Evolutionary conservation across 2,888 invertebrate species (phyloP).

Genomic region (Drosophila atroscutellata): DNA sequence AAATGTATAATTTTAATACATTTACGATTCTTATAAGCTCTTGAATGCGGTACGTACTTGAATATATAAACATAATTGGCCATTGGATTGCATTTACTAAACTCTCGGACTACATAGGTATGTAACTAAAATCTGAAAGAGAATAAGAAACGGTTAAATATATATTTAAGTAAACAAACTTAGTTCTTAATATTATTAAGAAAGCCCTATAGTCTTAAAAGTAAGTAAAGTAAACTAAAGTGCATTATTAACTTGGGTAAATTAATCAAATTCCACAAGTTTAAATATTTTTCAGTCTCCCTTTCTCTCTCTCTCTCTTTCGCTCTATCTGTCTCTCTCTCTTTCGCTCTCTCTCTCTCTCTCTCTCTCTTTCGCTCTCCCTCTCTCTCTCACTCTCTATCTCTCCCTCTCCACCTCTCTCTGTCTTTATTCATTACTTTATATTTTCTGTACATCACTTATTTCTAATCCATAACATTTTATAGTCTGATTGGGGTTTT

Average conservation of each 20-base stretch:
- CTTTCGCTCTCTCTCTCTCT: not conserved
- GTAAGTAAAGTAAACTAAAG: too few species aligned
- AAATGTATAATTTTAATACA: constrained; percentile 5
- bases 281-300: not conserved
- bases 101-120: constrained; percentile 46
- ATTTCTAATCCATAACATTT: not conserved
- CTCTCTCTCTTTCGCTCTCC: too few species aligned
- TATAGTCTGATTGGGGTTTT: not conserved
- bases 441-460: not conserved
- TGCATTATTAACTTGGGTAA: too few species aligned
- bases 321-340: too few species aligned
- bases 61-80: constrained; percentile 49
- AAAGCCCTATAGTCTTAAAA: too few species aligned
- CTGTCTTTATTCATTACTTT: not conserved
- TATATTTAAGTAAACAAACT: not conserved
- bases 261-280: not conserved
- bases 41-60: constrained; percentile 34
- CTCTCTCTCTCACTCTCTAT: too few species aligned
- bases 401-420: too few species aligned
- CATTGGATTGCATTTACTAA: constrained; percentile 46
- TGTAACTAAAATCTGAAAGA: constrained; percentile 40
- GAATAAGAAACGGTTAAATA: constrained; percentile 9
- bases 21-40: not conserved
- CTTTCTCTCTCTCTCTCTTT: too few species aligned
- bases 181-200: not conserved